phyloP scores from a whole-genome alignment of 2,797 vertebrate genomes.

The Paratrypauchen microcephalus region DNA sequence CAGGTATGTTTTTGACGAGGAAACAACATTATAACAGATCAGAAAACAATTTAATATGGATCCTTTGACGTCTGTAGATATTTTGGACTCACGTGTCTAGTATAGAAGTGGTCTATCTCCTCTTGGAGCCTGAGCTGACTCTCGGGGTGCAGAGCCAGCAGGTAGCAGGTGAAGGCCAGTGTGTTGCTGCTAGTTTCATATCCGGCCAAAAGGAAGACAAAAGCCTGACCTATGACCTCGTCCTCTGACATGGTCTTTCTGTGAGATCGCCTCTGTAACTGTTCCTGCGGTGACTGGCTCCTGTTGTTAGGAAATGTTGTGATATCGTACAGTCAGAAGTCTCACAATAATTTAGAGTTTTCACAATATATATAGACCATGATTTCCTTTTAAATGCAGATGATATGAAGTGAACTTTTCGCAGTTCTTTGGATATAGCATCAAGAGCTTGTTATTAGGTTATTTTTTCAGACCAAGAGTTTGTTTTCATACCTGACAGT shows the following conservation, averaged over 20 bases:
- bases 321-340: too few species aligned
- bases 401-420: too few species aligned
- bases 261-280: conserved; percentile 37
- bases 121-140: conserved; percentile 82
- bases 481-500: too few species aligned
- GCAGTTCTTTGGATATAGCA: too few species aligned
- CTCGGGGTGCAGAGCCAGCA: conserved; percentile 84
- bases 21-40: too few species aligned
- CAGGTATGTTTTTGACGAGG: too few species aligned
- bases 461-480: too few species aligned
- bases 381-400: too few species aligned
- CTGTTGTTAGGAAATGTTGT: background rate
- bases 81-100: conserved; percentile 81
- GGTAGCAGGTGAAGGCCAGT: conserved; percentile 86
- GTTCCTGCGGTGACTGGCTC: background rate
- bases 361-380: too few species aligned
- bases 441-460: too few species aligned
- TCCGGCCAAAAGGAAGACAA: conserved; percentile 90
- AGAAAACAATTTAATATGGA: too few species aligned
- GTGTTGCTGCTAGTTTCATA: conserved; percentile 90
- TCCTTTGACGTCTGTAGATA: background rate
- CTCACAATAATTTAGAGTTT: too few species aligned
- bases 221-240: conserved; percentile 90
- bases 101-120: conserved; percentile 86
- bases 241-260: conserved; percentile 83